Evolutionary conservation across 2,888 invertebrate genomes (phyloP).

Genomic region (Phortica okadai): DNA sequence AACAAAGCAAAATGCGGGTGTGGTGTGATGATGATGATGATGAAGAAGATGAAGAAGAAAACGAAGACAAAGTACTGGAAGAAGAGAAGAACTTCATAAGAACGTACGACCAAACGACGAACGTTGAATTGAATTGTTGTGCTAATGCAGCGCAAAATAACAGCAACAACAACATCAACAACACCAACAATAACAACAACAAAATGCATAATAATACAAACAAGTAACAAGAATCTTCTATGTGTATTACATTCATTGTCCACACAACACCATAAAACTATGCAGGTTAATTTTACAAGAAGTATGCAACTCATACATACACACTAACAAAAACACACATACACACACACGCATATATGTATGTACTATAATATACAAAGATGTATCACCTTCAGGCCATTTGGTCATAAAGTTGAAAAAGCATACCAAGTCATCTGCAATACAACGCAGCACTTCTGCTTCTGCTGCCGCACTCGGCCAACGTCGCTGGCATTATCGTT

Average conservation of each 20-base stretch:
- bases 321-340: neutral
- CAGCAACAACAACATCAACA: slow-evolving; percentile 36
- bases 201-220: slow-evolving; percentile 28
- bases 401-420: slow-evolving; percentile 53
- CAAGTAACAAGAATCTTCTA: slow-evolving; percentile 46
- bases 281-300: slow-evolving; percentile 66
- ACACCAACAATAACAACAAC: slow-evolving; percentile 21
- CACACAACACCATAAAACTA: slow-evolving; percentile 55
- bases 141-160: slow-evolving; percentile 40
- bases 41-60: neutral
- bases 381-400: slow-evolving; percentile 54
- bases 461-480: neutral
- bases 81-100: neutral
- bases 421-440: slow-evolving; percentile 42
- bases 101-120: neutral
- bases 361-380: slow-evolving; percentile 27
- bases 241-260: slow-evolving; percentile 35
- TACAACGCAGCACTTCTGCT: neutral
- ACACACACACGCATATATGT: neutral
- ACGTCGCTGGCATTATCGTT: neutral
- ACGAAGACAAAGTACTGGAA: neutral
- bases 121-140: slow-evolving; percentile 32
- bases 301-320: slow-evolving; percentile 17
- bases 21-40: neutral
- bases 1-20: slow-evolving; percentile 26